Conservation (phyloP, 1,140 invertebrate genomes). For the Neuroterus valhalla region DNA sequence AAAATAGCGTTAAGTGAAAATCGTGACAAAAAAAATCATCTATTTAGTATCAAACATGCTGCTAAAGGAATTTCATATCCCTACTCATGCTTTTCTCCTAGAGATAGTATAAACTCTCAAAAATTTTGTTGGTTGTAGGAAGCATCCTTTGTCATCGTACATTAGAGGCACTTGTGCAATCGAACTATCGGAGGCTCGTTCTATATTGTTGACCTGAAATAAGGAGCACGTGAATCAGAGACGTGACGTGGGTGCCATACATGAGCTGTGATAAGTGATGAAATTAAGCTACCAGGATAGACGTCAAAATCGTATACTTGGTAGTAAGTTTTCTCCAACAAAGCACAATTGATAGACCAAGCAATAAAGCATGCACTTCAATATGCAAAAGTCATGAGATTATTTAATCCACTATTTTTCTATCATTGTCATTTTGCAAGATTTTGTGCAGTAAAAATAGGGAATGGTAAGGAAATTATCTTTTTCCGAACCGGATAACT, state of each 20-base stretch:
- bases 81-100: background rate
- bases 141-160: constrained; percentile 1
- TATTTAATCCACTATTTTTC: background rate
- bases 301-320: background rate
- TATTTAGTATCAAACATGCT: too few relatives aligned
- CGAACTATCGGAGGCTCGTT: background rate
- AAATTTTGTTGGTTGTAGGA: background rate
- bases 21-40: too few relatives aligned
- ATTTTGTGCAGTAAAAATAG: background rate
- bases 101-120: constrained; percentile 8
- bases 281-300: constrained; percentile 15
- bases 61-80: background rate
- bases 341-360: background rate
- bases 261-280: background rate
- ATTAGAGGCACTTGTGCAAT: constrained; percentile 12
- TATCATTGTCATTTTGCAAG: background rate
- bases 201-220: constrained; percentile 18
- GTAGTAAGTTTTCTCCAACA: background rate
- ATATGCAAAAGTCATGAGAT: background rate
- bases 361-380: constrained; percentile 7
- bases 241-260: constrained; percentile 9
- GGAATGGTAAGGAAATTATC: background rate
- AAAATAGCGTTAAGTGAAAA: too few relatives aligned
- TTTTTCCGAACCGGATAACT: too few relatives aligned
- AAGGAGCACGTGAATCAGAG: constrained; percentile 18